These are phyloP conservation scores for Aphelenchoides fujianensis DNA, from an alignment of 1,140 invertebrate species.

Conservation along the genomic window DNA sequence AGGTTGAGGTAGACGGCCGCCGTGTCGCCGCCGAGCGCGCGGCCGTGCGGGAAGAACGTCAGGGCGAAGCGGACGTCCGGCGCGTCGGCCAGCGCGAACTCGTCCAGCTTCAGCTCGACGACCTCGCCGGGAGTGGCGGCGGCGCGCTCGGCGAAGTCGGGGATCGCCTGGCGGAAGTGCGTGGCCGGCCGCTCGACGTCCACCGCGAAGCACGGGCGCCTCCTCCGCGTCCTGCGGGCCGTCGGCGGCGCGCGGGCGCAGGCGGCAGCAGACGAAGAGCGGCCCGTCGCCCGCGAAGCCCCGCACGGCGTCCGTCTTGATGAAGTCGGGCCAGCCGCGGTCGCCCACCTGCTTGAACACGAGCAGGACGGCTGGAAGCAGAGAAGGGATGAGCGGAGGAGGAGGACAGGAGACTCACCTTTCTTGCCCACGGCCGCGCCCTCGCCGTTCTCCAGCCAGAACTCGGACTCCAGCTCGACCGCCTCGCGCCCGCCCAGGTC, in stretches of 20 bases:
- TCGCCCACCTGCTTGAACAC: background rate
- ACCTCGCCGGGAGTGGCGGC: too few relatives aligned
- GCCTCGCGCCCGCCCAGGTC: background rate
- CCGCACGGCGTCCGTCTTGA: background rate
- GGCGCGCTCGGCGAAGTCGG: background rate
- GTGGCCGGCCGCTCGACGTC: background rate
- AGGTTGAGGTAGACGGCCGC: background rate
- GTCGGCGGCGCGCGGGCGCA: background rate
- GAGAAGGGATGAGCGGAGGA: background rate
- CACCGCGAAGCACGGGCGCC: background rate
- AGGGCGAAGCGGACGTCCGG: background rate
- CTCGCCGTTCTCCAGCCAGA: background rate
- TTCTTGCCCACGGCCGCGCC: background rate
- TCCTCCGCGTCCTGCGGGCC: background rate
- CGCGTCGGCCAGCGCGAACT: background rate
- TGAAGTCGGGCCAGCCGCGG: background rate
- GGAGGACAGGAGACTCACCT: background rate
- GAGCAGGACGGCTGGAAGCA: background rate
- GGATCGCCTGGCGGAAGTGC: background rate
- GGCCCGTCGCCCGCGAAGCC: background rate
- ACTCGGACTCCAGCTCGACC: background rate
- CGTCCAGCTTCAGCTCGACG: background rate
- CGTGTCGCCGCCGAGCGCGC: background rate
- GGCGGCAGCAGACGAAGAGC: background rate
- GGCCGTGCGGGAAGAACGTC: background rate